phyloP scores from a whole-genome alignment of 2,888 invertebrate species.

The Brachypalpus laphriformis region DNA sequence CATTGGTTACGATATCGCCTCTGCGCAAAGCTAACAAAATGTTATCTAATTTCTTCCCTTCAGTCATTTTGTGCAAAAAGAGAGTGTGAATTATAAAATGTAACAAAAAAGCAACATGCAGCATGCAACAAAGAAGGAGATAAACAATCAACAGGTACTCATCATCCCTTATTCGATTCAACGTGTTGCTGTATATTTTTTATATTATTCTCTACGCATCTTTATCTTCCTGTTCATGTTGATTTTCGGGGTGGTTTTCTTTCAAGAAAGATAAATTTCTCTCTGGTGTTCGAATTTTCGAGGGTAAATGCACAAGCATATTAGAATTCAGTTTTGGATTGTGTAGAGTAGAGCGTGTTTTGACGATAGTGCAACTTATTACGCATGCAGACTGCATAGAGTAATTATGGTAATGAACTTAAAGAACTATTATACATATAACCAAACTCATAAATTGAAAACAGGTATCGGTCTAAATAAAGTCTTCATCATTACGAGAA shows the following conservation, averaged over 20 bases:
- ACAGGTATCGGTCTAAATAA: background rate
- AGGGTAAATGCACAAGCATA: background rate
- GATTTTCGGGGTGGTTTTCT: background rate
- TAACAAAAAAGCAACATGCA: background rate
- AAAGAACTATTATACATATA: no score
- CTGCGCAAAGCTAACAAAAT: conserved; percentile 90
- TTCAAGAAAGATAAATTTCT: background rate
- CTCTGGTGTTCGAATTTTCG: background rate
- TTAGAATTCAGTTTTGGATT: background rate
- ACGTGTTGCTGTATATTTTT: background rate
- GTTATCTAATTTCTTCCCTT: background rate
- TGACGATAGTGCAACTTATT: background rate
- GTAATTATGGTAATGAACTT: background rate
- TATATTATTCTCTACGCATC: background rate
- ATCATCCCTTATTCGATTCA: conserved; percentile 10
- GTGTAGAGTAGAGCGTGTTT: no score
- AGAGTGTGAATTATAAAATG: conserved; percentile 77
- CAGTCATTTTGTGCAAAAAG: conserved; percentile 27
- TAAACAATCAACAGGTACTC: conserved; percentile 10
- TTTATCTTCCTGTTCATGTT: background rate
- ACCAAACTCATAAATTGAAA: background rate
- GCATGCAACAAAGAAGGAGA: background rate
- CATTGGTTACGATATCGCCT: conserved; percentile 96
- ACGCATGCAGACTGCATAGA: background rate
- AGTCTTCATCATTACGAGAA: no score